A percentile compares a stretch with the other conserved stretches of the same genome.
Evolutionary conservation across 2,113 vertebrate species (phyloP).

Genomic region (Murina feae): DNA sequence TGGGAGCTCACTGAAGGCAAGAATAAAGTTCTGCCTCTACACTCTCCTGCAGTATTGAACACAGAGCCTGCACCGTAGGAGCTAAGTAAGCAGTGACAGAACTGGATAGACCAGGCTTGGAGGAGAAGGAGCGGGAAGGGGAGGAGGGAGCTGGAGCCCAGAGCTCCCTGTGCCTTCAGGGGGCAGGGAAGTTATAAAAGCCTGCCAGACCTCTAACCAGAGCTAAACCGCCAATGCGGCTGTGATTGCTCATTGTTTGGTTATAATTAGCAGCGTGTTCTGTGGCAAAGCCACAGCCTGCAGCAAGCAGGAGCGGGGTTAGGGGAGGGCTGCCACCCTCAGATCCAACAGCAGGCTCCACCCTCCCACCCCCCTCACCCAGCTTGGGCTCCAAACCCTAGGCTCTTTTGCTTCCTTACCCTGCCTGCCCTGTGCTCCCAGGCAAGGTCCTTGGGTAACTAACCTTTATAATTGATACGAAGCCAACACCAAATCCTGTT

Average conservation of each 20-base stretch:
- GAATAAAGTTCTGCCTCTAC: conserved; percentile 4
- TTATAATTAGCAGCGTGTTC: conserved; percentile 49
- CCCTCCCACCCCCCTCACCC: not conserved
- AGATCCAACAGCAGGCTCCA: not conserved
- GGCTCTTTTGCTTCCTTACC: not conserved
- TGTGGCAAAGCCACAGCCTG: conserved; percentile 10
- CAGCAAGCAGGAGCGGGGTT: not conserved
- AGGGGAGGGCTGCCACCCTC: conserved; percentile 35
- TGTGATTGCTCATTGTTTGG: conserved; percentile 62
- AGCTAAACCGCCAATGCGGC: not conserved
- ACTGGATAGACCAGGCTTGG: fast-evolving
- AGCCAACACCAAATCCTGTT: not conserved
- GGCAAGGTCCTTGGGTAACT: not conserved
- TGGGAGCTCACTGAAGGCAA: conserved; percentile 39
- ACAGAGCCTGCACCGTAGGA: not conserved
- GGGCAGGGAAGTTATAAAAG: not conserved
- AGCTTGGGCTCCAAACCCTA: not conserved
- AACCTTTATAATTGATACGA: not conserved
- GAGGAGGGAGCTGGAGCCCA: not conserved
- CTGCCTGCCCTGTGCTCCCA: not conserved
- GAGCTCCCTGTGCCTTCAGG: not conserved
- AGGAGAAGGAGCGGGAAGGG: not conserved
- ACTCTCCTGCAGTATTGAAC: not conserved
- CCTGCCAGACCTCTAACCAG: not conserved
- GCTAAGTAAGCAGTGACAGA: not conserved